phyloP scores from a whole-genome alignment of 1,140 invertebrate genomes.

The Tribolium castaneum region DNA sequence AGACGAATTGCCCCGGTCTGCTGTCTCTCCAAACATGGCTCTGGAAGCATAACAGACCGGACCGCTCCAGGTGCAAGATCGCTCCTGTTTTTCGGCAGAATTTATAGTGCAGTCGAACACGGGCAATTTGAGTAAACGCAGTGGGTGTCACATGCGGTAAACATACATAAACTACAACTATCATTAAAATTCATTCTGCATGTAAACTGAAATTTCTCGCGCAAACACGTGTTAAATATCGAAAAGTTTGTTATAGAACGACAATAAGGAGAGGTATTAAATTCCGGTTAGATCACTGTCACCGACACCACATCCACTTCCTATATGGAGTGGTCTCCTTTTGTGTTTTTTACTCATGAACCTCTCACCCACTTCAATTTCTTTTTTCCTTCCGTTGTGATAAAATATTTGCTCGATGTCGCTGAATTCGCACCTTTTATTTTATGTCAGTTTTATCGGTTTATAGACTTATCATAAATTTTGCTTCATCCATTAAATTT shows the following conservation, averaged over 20 bases:
- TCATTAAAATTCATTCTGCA: neutral
- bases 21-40: slow-evolving; percentile 22
- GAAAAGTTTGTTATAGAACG: neutral
- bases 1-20: too few relatives aligned
- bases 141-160: neutral
- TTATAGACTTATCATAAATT: slow-evolving; percentile 11
- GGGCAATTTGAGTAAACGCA: neutral
- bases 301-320: slow-evolving; percentile 8
- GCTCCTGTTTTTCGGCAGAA: neutral
- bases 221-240: neutral
- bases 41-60: slow-evolving; percentile 2
- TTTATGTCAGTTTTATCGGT: neutral
- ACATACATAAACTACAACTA: neutral
- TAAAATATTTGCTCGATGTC: slow-evolving; percentile 13
- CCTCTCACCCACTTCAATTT: slow-evolving; percentile 8
- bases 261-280: neutral
- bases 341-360: slow-evolving; percentile 5
- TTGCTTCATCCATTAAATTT: neutral
- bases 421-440: slow-evolving; percentile 19
- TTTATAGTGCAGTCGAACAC: neutral
- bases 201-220: neutral
- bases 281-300: neutral
- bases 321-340: neutral
- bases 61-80: too few relatives aligned
- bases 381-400: slow-evolving; percentile 2